A percentile compares a stretch with the other conserved stretches of the same genome.
These are phyloP conservation scores for Hippocampus mohnikei DNA, from an alignment of 2,113 vertebrate species.

Conservation along the genomic window DNA sequence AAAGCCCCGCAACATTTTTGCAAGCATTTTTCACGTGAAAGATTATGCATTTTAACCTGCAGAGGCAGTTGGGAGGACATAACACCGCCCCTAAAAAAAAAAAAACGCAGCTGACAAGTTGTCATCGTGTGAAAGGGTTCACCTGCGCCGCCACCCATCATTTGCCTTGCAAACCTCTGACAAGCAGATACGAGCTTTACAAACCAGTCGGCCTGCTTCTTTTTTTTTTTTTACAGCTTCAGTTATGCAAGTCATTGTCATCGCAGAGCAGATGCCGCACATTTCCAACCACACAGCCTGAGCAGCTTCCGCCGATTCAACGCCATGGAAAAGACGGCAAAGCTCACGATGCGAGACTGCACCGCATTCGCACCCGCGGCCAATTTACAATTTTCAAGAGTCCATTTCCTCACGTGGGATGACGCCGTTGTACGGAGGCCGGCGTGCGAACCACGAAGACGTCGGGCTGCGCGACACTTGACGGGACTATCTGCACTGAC, in stretches of 20 bases:
- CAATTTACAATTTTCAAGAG: too few species aligned
- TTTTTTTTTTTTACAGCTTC: slow-evolving; percentile 36
- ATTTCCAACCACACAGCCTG: slow-evolving; percentile 15
- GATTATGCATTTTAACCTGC: neutral
- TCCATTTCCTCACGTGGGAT: too few species aligned
- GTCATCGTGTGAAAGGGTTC: neutral
- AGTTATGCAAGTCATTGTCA: slow-evolving; percentile 40
- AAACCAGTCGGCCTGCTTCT: slow-evolving; percentile 43
- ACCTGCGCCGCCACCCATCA: slow-evolving; percentile 35
- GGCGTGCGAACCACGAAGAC: too few species aligned
- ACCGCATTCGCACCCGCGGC: too few species aligned
- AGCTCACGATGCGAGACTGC: neutral
- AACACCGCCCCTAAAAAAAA: slow-evolving; percentile 23
- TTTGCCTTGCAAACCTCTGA: slow-evolving; percentile 63
- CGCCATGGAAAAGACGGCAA: neutral
- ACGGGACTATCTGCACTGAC: too few species aligned
- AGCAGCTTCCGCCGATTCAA: neutral
- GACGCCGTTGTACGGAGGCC: too few species aligned
- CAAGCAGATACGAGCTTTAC: slow-evolving; percentile 59
- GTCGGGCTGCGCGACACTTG: too few species aligned
- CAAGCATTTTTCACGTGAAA: neutral
- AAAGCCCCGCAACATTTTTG: neutral
- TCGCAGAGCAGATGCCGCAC: slow-evolving; percentile 13
- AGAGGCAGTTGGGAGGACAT: slow-evolving; percentile 23
- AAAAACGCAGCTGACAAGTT: slow-evolving; percentile 16